phyloP scores from a whole-genome alignment of 2,888 invertebrate species.

The Clistopyga incitator region DNA sequence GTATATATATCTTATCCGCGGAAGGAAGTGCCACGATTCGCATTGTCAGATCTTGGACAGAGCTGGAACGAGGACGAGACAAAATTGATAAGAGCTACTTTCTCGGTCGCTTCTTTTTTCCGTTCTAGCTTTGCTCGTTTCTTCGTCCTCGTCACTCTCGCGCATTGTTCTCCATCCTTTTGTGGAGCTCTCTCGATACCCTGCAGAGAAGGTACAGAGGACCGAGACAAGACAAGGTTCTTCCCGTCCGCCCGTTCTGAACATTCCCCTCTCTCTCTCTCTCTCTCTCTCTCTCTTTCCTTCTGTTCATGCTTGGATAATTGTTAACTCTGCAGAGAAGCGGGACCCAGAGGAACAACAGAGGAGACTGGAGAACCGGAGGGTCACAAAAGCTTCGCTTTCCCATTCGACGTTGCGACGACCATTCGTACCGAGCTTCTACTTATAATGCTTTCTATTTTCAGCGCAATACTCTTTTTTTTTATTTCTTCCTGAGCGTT shows the following conservation, averaged over 20 bases:
- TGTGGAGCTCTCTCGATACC: constrained; percentile 34
- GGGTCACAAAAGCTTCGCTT: constrained; percentile 27
- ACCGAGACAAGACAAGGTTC: constrained; percentile 19
- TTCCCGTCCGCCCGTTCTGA: constrained; percentile 1
- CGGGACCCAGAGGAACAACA: constrained; percentile 24
- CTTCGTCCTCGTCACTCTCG: constrained; percentile 38
- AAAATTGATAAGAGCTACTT: constrained; percentile 60
- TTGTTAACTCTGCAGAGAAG: constrained; percentile 58
- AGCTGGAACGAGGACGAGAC: constrained; percentile 36
- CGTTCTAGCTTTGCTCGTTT: neutral
- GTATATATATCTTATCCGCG: constrained; percentile 61
- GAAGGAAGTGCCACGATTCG: constrained; percentile 52
- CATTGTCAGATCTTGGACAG: constrained; percentile 59
- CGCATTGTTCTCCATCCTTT: constrained; percentile 41
- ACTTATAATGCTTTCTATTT: constrained; percentile 12
- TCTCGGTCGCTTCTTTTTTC: constrained; percentile 29
- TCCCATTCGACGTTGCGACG: constrained; percentile 1
- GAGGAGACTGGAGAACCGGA: constrained; percentile 18
- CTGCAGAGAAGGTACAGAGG: constrained; percentile 20
- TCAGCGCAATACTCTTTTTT: neutral
- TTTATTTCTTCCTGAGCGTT: neutral
- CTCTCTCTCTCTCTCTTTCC: no score
- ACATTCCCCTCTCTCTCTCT: no score
- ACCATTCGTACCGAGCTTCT: constrained; percentile 19
- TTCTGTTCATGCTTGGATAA: constrained; percentile 61